Percentiles rank a stretch among this genome's conserved stretches.
Conservation (phyloP, 2,113 vertebrate genomes). For the Dipodomys ordii region DNA sequence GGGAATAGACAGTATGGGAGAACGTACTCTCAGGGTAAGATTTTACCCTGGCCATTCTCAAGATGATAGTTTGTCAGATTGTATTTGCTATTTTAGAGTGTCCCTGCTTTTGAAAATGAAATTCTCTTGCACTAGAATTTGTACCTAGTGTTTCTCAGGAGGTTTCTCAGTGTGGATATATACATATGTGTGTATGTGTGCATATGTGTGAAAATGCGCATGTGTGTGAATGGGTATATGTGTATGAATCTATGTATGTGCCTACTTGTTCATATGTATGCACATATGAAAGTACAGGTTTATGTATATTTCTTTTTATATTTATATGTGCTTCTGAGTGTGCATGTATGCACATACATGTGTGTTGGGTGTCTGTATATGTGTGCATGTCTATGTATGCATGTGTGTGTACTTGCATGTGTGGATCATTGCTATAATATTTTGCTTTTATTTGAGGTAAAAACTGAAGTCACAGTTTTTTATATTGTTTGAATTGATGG, state of each 20-base stretch:
- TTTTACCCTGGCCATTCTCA: not conserved
- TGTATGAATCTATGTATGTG: not conserved
- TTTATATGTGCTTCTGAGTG: too few species aligned
- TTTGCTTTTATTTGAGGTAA: slow-evolving; percentile 53
- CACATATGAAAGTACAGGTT: too few species aligned
- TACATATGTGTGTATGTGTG: too few species aligned
- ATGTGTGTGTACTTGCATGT: too few species aligned
- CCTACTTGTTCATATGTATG: too few species aligned
- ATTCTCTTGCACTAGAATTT: slow-evolving; percentile 5
- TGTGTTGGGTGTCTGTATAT: too few species aligned
- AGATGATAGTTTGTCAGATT: not conserved
- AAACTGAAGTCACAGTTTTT: slow-evolving; percentile 8
- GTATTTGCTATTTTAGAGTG: not conserved
- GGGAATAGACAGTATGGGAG: not conserved
- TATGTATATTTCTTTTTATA: too few species aligned
- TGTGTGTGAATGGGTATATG: not conserved
- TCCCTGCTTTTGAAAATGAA: slow-evolving; percentile 29
- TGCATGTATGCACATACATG: too few species aligned
- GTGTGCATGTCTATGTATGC: too few species aligned
- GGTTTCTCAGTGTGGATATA: not conserved
- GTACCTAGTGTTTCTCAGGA: not conserved
- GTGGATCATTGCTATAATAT: not conserved
- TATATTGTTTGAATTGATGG: slow-evolving; percentile 8
- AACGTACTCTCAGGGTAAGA: not conserved
- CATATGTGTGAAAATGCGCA: too few species aligned